phyloP scores from a whole-genome alignment of 2,888 invertebrate species.

The Gymnoscelis rufifasciata region DNA sequence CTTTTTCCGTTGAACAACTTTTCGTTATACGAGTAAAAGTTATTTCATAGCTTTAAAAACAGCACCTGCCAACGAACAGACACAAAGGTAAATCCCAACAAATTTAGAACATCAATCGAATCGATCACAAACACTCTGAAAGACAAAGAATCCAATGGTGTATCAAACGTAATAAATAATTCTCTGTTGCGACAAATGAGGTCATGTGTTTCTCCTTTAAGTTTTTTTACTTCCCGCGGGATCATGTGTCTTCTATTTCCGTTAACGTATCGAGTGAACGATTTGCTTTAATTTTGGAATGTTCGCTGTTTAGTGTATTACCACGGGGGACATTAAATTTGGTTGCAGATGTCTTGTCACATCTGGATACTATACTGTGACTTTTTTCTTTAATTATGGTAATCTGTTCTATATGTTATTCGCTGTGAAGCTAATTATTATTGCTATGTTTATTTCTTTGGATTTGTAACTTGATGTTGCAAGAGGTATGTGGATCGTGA shows the following conservation, averaged over 20 bases:
- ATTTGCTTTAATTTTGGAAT: conserved; percentile 76
- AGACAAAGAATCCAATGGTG: conserved; percentile 64
- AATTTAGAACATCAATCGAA: conserved; percentile 43
- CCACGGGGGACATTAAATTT: conserved; percentile 72
- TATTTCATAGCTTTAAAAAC: too few relatives aligned
- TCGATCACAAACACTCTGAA: conserved; percentile 42
- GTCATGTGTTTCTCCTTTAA: conserved; percentile 77
- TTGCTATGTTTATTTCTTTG: conserved; percentile 11
- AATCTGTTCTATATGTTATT: conserved; percentile 24
- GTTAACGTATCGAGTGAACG: conserved; percentile 71
- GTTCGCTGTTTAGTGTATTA: conserved; percentile 74
- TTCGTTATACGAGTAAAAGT: too few relatives aligned
- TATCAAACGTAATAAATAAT: conserved; percentile 77
- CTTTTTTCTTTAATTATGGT: conserved; percentile 19
- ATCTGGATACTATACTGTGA: conserved; percentile 53
- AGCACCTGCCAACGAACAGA: too few relatives aligned
- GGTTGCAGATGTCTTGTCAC: conserved; percentile 62
- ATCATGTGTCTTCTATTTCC: conserved; percentile 78
- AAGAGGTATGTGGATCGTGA: conserved; percentile 10
- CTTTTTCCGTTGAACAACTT: too few relatives aligned
- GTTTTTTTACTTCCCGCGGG: conserved; percentile 76
- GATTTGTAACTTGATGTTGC: conserved; percentile 8
- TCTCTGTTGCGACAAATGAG: conserved; percentile 75
- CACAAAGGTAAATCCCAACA: not conserved
- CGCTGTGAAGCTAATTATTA: conserved; percentile 16